Evolutionary conservation across 2,888 invertebrate genomes (phyloP).

Genomic region (Euplagia quadripunctaria): DNA sequence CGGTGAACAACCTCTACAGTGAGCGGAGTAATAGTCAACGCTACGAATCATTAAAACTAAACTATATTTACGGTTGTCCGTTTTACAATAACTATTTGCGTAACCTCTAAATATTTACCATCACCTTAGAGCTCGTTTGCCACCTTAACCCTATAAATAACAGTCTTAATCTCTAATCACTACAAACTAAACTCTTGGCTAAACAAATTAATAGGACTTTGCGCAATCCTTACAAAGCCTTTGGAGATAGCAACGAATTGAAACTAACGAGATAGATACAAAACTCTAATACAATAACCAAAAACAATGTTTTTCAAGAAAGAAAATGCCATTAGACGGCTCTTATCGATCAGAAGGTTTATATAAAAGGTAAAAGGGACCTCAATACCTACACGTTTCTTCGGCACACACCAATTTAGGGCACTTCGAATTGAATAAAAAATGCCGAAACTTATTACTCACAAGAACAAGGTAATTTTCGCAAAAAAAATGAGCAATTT

Average conservation of each 20-base stretch:
- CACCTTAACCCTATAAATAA: too few species aligned
- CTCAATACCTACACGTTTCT: slow-evolving; percentile 11
- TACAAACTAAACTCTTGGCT: not conserved
- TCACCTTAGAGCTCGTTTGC: too few species aligned
- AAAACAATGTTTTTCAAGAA: slow-evolving; percentile 10
- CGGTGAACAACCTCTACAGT: too few species aligned
- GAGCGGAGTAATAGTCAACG: too few species aligned
- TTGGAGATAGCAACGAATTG: not conserved
- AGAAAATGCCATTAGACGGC: slow-evolving; percentile 7
- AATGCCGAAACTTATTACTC: slow-evolving; percentile 40
- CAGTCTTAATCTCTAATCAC: not conserved
- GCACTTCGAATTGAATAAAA: slow-evolving; percentile 25
- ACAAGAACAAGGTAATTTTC: slow-evolving; percentile 29
- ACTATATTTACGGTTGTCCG: too few species aligned
- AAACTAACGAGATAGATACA: not conserved
- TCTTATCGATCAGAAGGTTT: slow-evolving; percentile 10
- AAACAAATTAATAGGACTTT: not conserved
- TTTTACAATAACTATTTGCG: too few species aligned
- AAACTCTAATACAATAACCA: not conserved
- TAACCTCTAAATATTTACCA: too few species aligned
- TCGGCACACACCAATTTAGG: slow-evolving; percentile 19
- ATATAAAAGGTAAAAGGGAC: slow-evolving; percentile 10
- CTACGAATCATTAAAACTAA: too few species aligned
- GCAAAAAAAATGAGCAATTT: slow-evolving; percentile 38
- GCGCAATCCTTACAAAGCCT: not conserved